Base-by-base conservation (phyloP, 1,140 invertebrate genomes). In the Leptinotarsa defecta region DNA sequence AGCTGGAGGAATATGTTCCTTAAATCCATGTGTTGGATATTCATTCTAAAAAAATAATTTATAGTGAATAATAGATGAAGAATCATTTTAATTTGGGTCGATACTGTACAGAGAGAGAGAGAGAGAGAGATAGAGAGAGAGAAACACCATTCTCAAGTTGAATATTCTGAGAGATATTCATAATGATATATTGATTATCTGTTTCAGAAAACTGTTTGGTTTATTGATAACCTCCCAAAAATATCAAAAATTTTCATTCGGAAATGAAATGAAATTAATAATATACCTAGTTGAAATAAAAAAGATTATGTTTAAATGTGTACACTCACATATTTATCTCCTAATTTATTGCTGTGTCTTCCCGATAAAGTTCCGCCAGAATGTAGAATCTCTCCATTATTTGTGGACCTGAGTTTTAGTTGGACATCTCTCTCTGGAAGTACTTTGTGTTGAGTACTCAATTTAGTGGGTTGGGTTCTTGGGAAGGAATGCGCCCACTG, bases 301-400 rank as follows among this genome's bases (percentile, higher is more conserved):
- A 43, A 43, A 43, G 34, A 8, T 2, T 43, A 43, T 43, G 34
- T 34, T 34, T 2, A 34, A 34, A 34, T 34, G 11, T 57, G 5
- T 57, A 5, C 3, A 67, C 64, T 67, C 22, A 67, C 64, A 24
- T 17, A 67, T 67, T 67, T 68, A 17, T 68, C 70, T 24, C 22
- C 24, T 61, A 57, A 17, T 27, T 71, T 52, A 15, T 22, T 62
- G 20, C n/a, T 27, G 5, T 80, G 80, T 73, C 81, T 81, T 76
- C 92, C 92, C 77, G 90, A 92, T 80, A 94, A 91, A 74, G 94
- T 94, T 15, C 93, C 94, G 8, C 92, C 92, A 15, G 91, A 91
- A 73, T 93, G 92, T 49, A 95, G 86, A 78, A 94, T 93, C 77
- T 89, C 90, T 22, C 93, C 94, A 86, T 95, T 95, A 83, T 93